Base-by-base conservation (phyloP, 2,888 invertebrate genomes). In the Tortrix viridana region DNA sequence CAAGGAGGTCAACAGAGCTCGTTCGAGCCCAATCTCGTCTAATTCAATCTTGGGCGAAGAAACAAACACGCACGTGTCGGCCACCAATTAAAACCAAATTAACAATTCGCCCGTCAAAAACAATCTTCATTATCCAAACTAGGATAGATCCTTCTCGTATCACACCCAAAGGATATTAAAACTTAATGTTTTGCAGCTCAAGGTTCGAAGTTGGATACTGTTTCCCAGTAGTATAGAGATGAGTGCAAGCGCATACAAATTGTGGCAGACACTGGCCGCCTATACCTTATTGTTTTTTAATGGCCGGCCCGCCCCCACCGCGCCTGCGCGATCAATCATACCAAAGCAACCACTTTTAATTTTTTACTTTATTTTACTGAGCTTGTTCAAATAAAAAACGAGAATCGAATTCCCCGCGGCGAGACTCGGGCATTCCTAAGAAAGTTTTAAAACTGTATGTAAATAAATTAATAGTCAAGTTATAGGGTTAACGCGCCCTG, bases 261-360 rank as follows among this genome's bases (percentile, higher is more conserved):
- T 88, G 88, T 79, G 76, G 74, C 77, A 80, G 90, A 91, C 90
- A 85, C 79, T 78, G 81, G 78, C 80, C 81, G 82, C 74, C 78
- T 77, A 80, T 79, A 76, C 76, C 80, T 91, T 91, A 92, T 91
- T 89, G 91, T 92, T 89, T 90, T 91, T 87, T 91, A 92, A 91
- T 89, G 79, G 83, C 44, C 75, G 83, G 68, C 80, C 89, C 88
- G 86, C 88, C 88, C 84, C 81, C 76, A 73, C 76, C 72, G 80
- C 69, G 81, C 82, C 79, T 72, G 74, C 76, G 74, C 76, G 87
- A 90, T 90, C 87, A 84, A 89, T 91, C 91, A 90, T 84, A 69
- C 56, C 65, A 65, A 56, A 65, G 56, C 73, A 73, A 72, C 75
- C 74, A 76, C 76, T 75, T 72, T 71, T 65, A 69, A 72, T 78